Percentiles rank a stretch among this genome's conserved stretches.
These are phyloP conservation scores for Dendronephthya gigantea DNA, from an alignment of 64 coral and sea anemone genomes.

Conservation along the genomic window DNA sequence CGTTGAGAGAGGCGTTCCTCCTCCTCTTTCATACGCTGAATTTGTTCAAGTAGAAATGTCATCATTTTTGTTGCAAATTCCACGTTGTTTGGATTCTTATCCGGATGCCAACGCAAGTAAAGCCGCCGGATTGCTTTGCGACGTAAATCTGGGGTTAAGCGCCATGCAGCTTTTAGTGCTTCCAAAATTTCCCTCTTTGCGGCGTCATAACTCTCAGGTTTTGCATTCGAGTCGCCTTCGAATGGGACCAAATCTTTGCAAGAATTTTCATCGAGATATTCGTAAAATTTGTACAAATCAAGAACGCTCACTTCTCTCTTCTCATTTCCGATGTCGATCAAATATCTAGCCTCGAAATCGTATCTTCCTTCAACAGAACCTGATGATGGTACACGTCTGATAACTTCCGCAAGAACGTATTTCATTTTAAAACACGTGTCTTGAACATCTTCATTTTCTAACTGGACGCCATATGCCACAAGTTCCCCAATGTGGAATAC, in stretches of 20 bases:
- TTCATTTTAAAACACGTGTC: background rate
- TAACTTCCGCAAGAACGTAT: conserved; percentile 30
- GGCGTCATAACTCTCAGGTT: conserved; percentile 30
- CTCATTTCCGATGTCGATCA: conserved; percentile 46
- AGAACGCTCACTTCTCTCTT: conserved; percentile 68
- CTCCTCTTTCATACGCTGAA: conserved; percentile 32
- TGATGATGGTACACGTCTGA: conserved; percentile 40
- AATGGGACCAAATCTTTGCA: conserved; percentile 40
- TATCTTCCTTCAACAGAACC: conserved; percentile 32
- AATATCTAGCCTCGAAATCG: conserved; percentile 39
- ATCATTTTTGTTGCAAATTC: conserved; percentile 55
- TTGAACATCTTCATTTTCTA: background rate
- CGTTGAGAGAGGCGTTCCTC: background rate
- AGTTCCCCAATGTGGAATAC: conserved; percentile 55
- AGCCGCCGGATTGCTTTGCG: conserved; percentile 61
- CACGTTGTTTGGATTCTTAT: conserved; percentile 68
- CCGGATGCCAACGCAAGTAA: conserved; percentile 80
- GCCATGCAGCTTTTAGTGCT: conserved; percentile 47
- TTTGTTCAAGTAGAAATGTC: conserved; percentile 58
- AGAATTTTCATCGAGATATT: conserved; percentile 10
- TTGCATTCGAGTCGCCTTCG: conserved; percentile 22
- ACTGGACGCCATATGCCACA: conserved; percentile 53
- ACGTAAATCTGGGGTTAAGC: conserved; percentile 51
- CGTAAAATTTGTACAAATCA: conserved; percentile 63
- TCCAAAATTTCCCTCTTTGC: conserved; percentile 56